Conservation (phyloP, 2,113 vertebrate species). For the Carassius carassius region DNA sequence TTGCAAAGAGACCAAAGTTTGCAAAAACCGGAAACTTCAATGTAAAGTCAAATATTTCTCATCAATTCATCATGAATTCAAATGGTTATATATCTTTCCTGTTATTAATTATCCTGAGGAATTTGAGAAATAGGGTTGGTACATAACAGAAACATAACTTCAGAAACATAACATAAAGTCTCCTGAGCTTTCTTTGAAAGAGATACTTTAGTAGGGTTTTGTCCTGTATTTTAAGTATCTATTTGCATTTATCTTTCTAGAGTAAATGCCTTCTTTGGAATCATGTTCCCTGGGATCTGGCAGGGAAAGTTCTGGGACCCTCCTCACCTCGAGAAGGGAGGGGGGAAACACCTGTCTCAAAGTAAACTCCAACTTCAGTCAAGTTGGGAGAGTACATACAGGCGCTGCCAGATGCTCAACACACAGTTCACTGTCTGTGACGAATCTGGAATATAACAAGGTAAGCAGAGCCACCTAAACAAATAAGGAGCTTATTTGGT, state of each 20-base stretch:
- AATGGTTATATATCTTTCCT: neutral
- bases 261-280: neutral
- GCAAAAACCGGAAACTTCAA: neutral
- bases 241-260: neutral
- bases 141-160: neutral
- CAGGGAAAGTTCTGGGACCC: neutral
- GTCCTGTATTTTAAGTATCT: neutral
- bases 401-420: neutral
- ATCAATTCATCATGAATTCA: neutral
- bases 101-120: no score
- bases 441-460: neutral
- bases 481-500: neutral
- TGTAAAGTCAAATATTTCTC: neutral
- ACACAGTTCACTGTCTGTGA: neutral
- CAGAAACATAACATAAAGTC: neutral
- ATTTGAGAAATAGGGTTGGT: neutral
- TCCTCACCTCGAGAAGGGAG: conserved; percentile 2
- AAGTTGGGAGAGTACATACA: neutral
- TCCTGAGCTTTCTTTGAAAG: neutral
- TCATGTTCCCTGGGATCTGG: neutral
- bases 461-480: neutral
- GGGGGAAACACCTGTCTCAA: conserved; percentile 26
- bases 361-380: conserved; percentile 17
- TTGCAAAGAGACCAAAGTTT: no score
- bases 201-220: neutral